Evolutionary conservation across 2,888 invertebrate species (phyloP).

Genomic region (Drosophila peninsularis): DNA sequence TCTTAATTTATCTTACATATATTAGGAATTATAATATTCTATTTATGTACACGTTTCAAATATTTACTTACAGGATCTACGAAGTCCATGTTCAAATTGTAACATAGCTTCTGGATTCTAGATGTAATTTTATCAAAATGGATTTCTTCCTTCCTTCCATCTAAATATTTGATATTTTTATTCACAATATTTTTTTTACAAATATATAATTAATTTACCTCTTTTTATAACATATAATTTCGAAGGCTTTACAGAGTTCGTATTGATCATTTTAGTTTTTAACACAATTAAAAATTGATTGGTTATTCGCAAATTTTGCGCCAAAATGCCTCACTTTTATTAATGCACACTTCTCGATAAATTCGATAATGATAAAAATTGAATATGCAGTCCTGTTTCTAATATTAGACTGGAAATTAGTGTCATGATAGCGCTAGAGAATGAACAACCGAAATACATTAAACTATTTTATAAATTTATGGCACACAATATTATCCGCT

Average conservation of each 20-base stretch:
- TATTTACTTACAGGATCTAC: constrained; percentile 93
- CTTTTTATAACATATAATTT: constrained; percentile 85
- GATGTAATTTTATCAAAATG: constrained; percentile 99
- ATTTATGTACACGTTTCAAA: too few species aligned
- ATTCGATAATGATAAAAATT: neutral
- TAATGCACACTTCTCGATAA: constrained; percentile 20
- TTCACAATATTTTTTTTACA: too few species aligned
- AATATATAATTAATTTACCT: constrained; percentile 75
- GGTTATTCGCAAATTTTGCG: constrained; percentile 28
- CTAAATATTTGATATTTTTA: too few species aligned
- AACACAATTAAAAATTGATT: neutral
- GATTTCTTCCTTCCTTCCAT: constrained; percentile 95
- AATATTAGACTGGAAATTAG: too few species aligned
- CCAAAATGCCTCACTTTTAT: constrained; percentile 30
- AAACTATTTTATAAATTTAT: too few species aligned
- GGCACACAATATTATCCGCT: too few species aligned
- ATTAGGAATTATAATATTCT: too few species aligned
- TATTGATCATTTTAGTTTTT: constrained; percentile 36
- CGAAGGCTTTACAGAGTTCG: constrained; percentile 37
- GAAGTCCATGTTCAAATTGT: constrained; percentile 97
- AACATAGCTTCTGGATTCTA: constrained; percentile 96
- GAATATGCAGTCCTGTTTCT: neutral
- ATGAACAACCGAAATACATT: too few species aligned
- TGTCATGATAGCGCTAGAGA: neutral
- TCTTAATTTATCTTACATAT: too few species aligned